Evolutionary conservation across 1,140 invertebrate genomes (phyloP), one percentile per base, ranked within the genome.

Genomic region (Macrotrachela quadricornifera): DNA sequence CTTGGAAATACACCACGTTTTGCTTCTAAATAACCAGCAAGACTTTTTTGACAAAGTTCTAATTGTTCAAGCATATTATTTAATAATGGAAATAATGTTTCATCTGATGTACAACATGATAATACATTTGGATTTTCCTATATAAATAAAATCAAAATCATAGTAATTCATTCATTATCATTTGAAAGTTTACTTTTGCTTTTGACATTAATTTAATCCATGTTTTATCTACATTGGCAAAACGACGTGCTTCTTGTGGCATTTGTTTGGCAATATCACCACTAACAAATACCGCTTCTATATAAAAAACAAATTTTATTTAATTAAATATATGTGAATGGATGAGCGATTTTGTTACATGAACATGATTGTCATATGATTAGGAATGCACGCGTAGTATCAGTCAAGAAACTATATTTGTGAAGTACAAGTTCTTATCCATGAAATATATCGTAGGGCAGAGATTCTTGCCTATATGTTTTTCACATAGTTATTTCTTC

Each of bases 231-330:
- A 95, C 94, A 73, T 88, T 91, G 30, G 82, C 83, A 70, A 94
- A 95, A 17, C 70, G 55, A 51, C 72, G 70, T 36, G 69, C 68
- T 63, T 71, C 69, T 63, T 69, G 66, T 45, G 90, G 88, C 49
- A 96, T 71, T 64, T 95, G 90, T 65, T 94, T 94, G 10, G 90
- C 88, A 62, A 95, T 95, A 62, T 95, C 90, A 57, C 90, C 88
- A 15, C 88, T 88, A 0, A 95, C 87, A 67, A 95, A 94, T 1
- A 95, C 90, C 8, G 88, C 90, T 66, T 95, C 90, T 16, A 95
- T 69, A 50, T 71, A 71, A 30, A 4, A n/a, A n/a, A n/a, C n/a
- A n/a, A n/a, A n/a, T n/a, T n/a, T n/a, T n/a, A n/a, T n/a, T n/a
- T n/a, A n/a, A n/a, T n/a, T n/a, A n/a, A n/a, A n/a, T n/a, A n/a